Base-by-base conservation (phyloP, 2,888 invertebrate species). In the Uropetala carovei region DNA sequence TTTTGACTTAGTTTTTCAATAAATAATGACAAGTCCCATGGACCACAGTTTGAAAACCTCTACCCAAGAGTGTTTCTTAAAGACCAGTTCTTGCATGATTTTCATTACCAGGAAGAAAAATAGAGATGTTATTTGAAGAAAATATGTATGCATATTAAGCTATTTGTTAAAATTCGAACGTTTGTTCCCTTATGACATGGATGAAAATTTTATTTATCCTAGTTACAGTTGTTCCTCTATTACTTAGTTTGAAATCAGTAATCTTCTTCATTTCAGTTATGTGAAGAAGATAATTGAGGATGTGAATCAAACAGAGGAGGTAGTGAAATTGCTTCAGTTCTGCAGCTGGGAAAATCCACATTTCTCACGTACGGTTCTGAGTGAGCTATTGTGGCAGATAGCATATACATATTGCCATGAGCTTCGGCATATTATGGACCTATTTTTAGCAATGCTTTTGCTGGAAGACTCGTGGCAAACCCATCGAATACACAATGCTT, bases 291-390 rank as follows among this genome's bases (percentile, higher is more conserved):
- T 99, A 83, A 98, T 99, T 22, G 99, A 99, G 95, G 99, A 99
- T 94, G 98, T 98, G 85, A 98, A 98, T 95, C 97, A 97, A 83
- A 98, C 98, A 91, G 99, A 99, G 93, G 99, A 99, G 93, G 98
- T 98, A 7, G 96, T 98, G 84, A 97, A 98, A 94, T 95, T 99
- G 93, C 95, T 99, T 68, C 98, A 99, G 96, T 99, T 98, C 95
- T 97, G 99, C 95, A 98, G 98, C 94, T 99, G 99, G 99, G 99
- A 99, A 95, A 99, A 99, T 95, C 98, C 98, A 56, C 97, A 97
- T 93, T 98, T 99, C 95, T 99, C 99, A 59, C 97, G 98, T 93
- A 97, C 97, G 27, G 98, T 99, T 89, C 96, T 99, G 68, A 97
- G 98, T 84, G 99, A 99, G 95, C 95, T 99, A 83, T 96, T 99